Percentiles rank a stretch among this genome's conserved stretches.
Conservation (phyloP, 2,113 vertebrate species). For the Hippocampus barbouri region DNA sequence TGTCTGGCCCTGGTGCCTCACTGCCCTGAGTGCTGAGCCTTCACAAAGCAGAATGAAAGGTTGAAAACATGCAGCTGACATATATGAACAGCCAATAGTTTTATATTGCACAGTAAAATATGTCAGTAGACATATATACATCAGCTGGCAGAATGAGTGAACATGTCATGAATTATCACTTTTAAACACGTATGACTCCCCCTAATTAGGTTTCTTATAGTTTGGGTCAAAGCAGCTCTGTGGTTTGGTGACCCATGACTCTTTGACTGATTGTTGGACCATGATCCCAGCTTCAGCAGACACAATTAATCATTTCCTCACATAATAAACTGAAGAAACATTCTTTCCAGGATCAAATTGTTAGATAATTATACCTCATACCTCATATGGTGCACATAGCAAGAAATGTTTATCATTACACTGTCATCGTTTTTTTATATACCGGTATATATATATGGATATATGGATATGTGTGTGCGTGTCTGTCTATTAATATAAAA, state of each 20-base stretch:
- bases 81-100: conserved; percentile 10
- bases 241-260: conserved; percentile 8
- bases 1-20: conserved; percentile 63
- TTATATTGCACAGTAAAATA: not conserved
- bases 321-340: conserved; percentile 7
- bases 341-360: conserved; percentile 15
- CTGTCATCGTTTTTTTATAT: no score
- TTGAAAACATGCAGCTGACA: conserved; percentile 27
- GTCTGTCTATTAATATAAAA: no score
- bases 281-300: conserved; percentile 4
- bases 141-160: conserved; percentile 49
- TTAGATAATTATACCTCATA: not conserved
- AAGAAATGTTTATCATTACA: not conserved
- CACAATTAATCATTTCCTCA: conserved; percentile 13
- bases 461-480: no score
- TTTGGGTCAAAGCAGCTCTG: conserved; percentile 27
- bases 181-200: conserved; percentile 40
- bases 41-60: conserved; percentile 19
- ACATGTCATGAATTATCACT: conserved; percentile 59
- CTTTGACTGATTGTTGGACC: conserved; percentile 32
- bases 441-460: no score
- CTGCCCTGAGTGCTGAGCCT: conserved; percentile 52
- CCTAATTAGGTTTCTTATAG: conserved; percentile 29
- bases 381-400: not conserved
- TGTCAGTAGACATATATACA: not conserved